Evolutionary conservation across 2,113 vertebrate species (phyloP).

Genomic region (Tachysurus fulvidraco): DNA sequence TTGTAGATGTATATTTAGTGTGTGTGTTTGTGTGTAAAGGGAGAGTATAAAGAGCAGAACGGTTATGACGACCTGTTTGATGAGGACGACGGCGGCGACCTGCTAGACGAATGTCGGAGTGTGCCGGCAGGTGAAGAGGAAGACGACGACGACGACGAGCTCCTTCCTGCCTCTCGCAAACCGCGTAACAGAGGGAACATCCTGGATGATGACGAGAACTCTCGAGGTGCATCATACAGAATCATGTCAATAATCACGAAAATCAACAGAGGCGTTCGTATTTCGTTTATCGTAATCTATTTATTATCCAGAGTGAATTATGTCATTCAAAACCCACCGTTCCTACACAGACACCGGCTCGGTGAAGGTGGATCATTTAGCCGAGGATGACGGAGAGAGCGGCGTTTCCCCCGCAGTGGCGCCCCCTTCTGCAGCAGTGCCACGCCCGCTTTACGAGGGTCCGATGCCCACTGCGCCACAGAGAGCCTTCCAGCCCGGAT

Average conservation of each 20-base stretch:
- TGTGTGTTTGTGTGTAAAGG: not conserved
- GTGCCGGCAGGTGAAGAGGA: conserved; percentile 64
- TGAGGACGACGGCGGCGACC: conserved; percentile 72
- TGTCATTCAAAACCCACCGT: too few species aligned
- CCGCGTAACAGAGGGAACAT: conserved; percentile 71
- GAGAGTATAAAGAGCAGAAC: conserved; percentile 50
- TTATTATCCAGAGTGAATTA: too few species aligned
- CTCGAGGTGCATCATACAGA: conserved; percentile 73
- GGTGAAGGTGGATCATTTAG: conserved; percentile 70
- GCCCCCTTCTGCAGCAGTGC: conserved; percentile 38
- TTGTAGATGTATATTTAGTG: not conserved
- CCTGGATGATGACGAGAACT: conserved; percentile 89
- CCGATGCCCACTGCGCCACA: conserved; percentile 86
- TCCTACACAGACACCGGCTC: conserved; percentile 73
- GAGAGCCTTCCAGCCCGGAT: conserved; percentile 90
- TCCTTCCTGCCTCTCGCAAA: conserved; percentile 70
- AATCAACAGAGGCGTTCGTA: too few species aligned
- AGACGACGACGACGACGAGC: conserved; percentile 64
- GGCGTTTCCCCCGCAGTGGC: conserved; percentile 57
- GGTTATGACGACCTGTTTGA: conserved; percentile 87
- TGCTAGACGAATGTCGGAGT: conserved; percentile 74
- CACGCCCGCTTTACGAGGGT: conserved; percentile 80
- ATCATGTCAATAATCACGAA: not conserved
- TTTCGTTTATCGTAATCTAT: too few species aligned
- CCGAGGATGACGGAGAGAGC: conserved; percentile 66